A percentile compares a stretch with the other conserved stretches of the same genome.
Evolutionary conservation across 1,140 invertebrate genomes (phyloP).

Genomic region (Eumeta japonica): DNA sequence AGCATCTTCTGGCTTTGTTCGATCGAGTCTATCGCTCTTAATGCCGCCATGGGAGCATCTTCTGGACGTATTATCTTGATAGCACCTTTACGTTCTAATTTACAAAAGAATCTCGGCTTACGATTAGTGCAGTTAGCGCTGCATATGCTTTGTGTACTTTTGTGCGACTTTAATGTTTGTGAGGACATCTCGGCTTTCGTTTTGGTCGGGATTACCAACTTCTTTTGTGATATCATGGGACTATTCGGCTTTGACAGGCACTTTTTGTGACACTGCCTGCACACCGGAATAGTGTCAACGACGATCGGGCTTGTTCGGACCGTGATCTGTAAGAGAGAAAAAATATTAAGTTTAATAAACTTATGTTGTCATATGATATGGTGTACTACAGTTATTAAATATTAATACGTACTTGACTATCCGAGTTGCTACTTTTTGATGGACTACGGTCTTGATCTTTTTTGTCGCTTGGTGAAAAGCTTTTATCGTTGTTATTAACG

Average conservation of each 20-base stretch:
- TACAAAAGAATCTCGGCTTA: conserved; percentile 37
- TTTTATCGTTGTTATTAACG: conserved; percentile 28
- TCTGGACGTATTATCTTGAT: conserved; percentile 42
- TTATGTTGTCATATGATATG: no score
- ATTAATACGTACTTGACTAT: conserved; percentile 63
- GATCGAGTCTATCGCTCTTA: conserved; percentile 49
- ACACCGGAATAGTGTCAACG: conserved; percentile 65
- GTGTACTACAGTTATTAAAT: conserved; percentile 1
- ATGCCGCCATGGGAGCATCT: conserved; percentile 45
- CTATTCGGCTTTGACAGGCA: conserved; percentile 61
- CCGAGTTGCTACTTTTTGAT: conserved; percentile 69
- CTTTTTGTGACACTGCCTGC: conserved; percentile 72
- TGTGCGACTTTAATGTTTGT: conserved; percentile 40
- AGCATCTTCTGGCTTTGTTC: conserved; percentile 51
- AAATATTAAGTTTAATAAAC: no score
- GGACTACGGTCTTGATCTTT: conserved; percentile 63
- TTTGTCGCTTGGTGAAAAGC: conserved; percentile 30
- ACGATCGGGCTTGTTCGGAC: conserved; percentile 67
- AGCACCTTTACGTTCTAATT: conserved; percentile 51
- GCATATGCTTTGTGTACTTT: conserved; percentile 39
- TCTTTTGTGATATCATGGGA: conserved; percentile 49
- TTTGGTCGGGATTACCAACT: conserved; percentile 32
- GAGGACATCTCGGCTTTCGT: conserved; percentile 36
- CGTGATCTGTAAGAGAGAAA: conserved; percentile 61
- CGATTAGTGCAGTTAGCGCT: conserved; percentile 42